Evolutionary conservation across 2,113 vertebrate species (phyloP).

Genomic region (Muscicapa adusta): DNA sequence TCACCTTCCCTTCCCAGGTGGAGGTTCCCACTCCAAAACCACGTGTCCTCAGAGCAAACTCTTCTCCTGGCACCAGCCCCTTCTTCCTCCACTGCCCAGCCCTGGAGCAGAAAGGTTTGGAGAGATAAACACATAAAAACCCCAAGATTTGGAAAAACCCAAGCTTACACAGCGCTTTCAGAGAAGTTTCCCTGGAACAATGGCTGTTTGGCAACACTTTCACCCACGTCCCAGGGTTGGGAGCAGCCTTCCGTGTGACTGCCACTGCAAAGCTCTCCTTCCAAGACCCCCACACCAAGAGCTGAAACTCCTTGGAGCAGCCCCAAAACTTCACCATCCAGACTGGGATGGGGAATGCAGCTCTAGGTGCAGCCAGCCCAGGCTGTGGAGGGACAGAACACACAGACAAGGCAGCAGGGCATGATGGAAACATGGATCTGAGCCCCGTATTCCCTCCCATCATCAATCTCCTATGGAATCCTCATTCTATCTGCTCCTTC

Average conservation of each 20-base stretch:
- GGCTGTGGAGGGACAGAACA: neutral
- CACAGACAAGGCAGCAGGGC: rapidly evolving
- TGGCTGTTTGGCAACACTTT: neutral
- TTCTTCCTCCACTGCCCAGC: neutral
- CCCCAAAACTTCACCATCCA: no score
- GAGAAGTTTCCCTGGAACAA: neutral
- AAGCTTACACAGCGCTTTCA: rapidly evolving
- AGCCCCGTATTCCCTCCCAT: neutral
- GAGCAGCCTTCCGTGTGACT: neutral
- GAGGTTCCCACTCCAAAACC: neutral
- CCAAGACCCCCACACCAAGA: rapidly evolving
- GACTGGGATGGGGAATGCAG: neutral
- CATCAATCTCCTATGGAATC: neutral
- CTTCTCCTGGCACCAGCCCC: neutral
- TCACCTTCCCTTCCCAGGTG: neutral
- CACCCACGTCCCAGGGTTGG: rapidly evolving
- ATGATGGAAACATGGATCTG: neutral
- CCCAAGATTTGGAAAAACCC: neutral
- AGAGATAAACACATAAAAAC: neutral
- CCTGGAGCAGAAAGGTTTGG: neutral
- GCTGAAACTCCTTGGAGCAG: neutral
- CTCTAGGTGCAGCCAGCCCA: neutral
- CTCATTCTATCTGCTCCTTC: neutral
- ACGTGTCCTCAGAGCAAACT: neutral
- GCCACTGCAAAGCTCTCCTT: rapidly evolving